phyloP scores from a whole-genome alignment of 2,113 vertebrate species.

The Alethe castanea region DNA sequence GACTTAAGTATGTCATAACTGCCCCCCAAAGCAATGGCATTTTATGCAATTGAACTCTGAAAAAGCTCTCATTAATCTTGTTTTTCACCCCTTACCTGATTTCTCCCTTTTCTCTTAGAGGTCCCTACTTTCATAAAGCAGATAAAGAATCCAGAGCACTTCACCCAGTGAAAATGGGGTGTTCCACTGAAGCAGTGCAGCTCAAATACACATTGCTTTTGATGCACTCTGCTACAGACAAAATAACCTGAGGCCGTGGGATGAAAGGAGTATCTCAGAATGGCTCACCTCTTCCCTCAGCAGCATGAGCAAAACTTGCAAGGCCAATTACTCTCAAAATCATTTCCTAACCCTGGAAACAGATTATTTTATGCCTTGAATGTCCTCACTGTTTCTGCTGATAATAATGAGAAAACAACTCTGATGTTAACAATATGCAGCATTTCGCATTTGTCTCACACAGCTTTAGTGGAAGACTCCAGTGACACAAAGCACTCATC shows the following conservation, averaged over 20 bases:
- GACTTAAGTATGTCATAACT: neutral
- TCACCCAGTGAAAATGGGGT: neutral
- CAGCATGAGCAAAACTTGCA: neutral
- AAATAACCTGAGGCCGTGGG: neutral
- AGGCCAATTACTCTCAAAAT: neutral
- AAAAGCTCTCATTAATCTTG: neutral
- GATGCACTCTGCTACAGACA: neutral
- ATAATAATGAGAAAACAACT: neutral
- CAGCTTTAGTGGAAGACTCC: neutral
- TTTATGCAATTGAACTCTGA: neutral
- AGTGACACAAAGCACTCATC: neutral
- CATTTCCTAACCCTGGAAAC: neutral
- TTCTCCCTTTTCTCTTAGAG: neutral
- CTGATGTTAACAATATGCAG: neutral
- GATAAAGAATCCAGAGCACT: neutral
- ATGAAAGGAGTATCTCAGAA: neutral
- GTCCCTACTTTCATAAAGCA: neutral
- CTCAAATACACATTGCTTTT: neutral
- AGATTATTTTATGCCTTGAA: neutral
- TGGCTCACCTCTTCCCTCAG: neutral
- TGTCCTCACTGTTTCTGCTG: neutral
- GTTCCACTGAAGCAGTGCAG: neutral
- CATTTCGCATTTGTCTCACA: neutral
- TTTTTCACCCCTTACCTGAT: neutral
- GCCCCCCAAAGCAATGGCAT: neutral